Evolutionary conservation across 2,113 vertebrate species (phyloP), one percentile per base, ranked within the genome.

Genomic region (Crypturellus undulatus): DNA sequence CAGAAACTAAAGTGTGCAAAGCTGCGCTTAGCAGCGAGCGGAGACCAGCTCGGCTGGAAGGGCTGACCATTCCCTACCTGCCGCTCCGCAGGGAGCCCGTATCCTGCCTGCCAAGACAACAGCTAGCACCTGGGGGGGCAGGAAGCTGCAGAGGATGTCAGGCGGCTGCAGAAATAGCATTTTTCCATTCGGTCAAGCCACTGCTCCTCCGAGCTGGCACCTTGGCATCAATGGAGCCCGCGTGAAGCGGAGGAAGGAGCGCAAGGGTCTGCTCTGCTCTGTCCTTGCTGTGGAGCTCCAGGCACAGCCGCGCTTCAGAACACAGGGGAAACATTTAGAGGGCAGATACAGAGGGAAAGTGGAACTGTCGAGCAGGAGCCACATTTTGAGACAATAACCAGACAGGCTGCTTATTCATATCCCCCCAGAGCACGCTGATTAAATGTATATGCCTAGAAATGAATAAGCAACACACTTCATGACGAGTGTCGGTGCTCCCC

Each of bases 401-500:
- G 20, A 9, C 80, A 87, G 52, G 2, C 42, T 60, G 4, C 36
- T 71, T 60, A 51, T 3, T 78, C 65, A 65, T 9, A 77, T 14
- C 26, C n/a, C 30, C 59, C 34, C 64, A 45, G 10, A 14, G n/a
- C 56, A 19, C 68, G 72, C 40, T n/a, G 52, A 49, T 6, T 32
- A 59, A 77, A 64, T 43, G 52, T 65, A 58, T 0, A 73, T 68
- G 75, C 18, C n/a, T 40, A 83, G 52, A 87, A 90, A 85, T n/a
- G 13, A 92, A 80, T 43, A 68, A 43, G 34, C 69, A 79, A 42
- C 62, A 92, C 42, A 28, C 69, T 42, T 80, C 4, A 18, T 34
- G 63, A 70, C n/a, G 21, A 3, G 1, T 0, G 0, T 12, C 62
- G 0, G 0, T 22, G 24, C 79, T 70, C 63, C 63, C 64, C 45